Evolutionary conservation across 2,888 invertebrate species (phyloP).

Genomic region (Tribolium freemani): DNA sequence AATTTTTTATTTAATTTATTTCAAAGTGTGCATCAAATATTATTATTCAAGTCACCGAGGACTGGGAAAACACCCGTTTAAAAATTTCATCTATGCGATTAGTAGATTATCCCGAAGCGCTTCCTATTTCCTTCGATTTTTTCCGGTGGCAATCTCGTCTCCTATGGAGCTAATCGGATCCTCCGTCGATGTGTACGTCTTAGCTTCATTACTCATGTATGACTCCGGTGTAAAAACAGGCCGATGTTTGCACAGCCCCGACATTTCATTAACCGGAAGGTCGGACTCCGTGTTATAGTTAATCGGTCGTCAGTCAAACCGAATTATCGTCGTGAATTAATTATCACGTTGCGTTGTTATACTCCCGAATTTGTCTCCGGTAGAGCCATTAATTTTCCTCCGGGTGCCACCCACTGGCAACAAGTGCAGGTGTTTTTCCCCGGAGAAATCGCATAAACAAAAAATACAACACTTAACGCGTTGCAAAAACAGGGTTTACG

Average conservation of each 20-base stretch:
- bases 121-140: no score
- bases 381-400: neutral
- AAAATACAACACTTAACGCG: neutral
- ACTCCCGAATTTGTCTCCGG: slow-evolving; percentile 21
- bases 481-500: neutral
- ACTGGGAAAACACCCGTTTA: no score
- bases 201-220: neutral
- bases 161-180: no score
- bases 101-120: no score
- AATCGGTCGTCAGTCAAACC: slow-evolving; percentile 46
- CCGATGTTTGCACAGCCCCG: slow-evolving; percentile 8
- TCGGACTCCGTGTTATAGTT: slow-evolving; percentile 11
- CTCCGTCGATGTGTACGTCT: neutral
- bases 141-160: no score
- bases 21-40: no score
- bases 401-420: neutral
- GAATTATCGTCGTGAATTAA: slow-evolving; percentile 45
- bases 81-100: no score
- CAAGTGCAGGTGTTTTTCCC: neutral
- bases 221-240: slow-evolving; percentile 11
- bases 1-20: no score
- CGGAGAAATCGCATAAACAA: neutral
- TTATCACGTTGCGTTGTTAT: slow-evolving; percentile 22
- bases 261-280: slow-evolving; percentile 17
- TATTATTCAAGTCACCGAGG: no score